Conservation (phyloP, 2,888 invertebrate species). For the Amphipyra tragopoginis region DNA sequence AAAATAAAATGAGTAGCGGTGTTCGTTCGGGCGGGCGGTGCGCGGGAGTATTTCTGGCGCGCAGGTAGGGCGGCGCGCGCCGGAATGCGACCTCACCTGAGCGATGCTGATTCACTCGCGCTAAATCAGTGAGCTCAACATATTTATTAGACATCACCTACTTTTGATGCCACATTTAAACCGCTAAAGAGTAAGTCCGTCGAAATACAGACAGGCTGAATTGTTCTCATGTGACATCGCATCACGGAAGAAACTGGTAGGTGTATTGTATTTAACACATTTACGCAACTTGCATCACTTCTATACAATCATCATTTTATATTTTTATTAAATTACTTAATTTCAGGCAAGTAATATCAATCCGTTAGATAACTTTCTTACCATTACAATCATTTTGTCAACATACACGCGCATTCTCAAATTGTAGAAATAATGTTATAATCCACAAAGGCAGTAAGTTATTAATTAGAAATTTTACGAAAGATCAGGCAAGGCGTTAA, state of each 20-base stretch:
- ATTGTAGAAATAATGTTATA: no score
- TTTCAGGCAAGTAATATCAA: no score
- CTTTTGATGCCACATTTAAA: constrained; percentile 67
- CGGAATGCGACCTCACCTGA: constrained; percentile 90
- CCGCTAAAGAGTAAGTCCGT: constrained; percentile 48
- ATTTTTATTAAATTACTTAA: no score
- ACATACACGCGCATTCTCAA: no score
- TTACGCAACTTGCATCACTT: no score
- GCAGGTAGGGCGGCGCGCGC: constrained; percentile 84
- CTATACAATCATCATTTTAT: no score
- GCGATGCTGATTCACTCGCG: constrained; percentile 84
- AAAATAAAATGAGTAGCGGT: constrained; percentile 75
- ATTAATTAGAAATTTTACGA: not conserved
- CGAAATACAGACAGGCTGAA: constrained; percentile 26
- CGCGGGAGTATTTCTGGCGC: constrained; percentile 86
- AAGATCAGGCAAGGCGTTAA: constrained; percentile 11
- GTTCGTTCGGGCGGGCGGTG: constrained; percentile 73
- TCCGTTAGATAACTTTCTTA: no score
- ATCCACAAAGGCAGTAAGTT: not conserved
- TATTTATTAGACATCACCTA: constrained; percentile 77
- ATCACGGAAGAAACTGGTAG: constrained; percentile 7
- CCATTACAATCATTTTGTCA: no score
- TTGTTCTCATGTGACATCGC: constrained; percentile 7
- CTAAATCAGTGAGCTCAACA: constrained; percentile 86
- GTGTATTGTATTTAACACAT: not conserved